Evolutionary conservation across 2,888 invertebrate genomes (phyloP).

Genomic region (Papilio elwesi): DNA sequence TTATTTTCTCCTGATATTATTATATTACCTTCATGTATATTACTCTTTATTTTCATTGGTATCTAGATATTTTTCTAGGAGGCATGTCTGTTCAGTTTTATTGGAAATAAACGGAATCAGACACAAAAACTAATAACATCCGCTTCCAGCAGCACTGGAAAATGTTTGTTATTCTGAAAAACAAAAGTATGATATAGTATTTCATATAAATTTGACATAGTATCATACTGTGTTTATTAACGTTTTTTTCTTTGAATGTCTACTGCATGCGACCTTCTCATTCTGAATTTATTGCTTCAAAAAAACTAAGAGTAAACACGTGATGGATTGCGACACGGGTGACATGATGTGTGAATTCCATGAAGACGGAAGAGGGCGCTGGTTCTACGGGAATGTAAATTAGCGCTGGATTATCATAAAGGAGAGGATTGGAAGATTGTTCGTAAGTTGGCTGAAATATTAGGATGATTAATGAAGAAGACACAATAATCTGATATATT

Average conservation of each 20-base stretch:
- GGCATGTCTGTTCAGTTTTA: slow-evolving; percentile 60
- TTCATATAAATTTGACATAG: background rate
- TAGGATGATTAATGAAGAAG: no score
- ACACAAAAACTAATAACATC: slow-evolving; percentile 71
- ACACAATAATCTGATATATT: no score
- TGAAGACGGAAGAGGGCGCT: no score
- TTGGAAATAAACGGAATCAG: slow-evolving; percentile 50
- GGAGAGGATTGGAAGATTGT: no score
- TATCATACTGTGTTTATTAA: background rate
- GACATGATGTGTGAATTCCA: no score
- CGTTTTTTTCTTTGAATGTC: background rate
- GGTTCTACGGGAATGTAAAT: no score
- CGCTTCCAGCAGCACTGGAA: slow-evolving; percentile 66
- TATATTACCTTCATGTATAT: background rate
- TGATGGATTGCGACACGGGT: no score
- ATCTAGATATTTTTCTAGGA: slow-evolving; percentile 42
- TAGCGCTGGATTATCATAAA: no score
- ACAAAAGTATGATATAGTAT: slow-evolving; percentile 45
- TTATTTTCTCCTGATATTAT: slow-evolving; percentile 29
- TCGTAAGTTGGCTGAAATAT: no score
- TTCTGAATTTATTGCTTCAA: no score
- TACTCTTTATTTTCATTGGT: background rate
- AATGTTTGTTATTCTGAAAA: slow-evolving; percentile 61
- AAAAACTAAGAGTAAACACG: no score
- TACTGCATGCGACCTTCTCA: no score